These are phyloP conservation scores for Drosophila robusta DNA, from an alignment of 2,888 invertebrate species.

Conservation along the genomic window DNA sequence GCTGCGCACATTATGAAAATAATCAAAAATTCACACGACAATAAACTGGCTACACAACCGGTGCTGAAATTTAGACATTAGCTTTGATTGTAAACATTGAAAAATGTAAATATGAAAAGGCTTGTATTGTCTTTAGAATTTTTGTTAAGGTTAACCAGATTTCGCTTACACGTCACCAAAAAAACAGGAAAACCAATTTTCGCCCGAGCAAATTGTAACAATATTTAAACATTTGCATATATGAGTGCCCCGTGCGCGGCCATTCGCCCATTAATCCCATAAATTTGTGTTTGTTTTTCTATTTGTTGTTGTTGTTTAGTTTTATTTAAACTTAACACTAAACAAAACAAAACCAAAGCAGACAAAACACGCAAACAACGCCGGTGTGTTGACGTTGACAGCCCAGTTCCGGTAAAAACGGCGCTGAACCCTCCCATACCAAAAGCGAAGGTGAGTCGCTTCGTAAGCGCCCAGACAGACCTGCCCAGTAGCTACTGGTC, in stretches of 20 bases:
- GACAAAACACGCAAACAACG: constrained; percentile 56
- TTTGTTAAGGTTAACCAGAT: constrained; percentile 71
- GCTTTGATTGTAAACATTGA: constrained; percentile 47
- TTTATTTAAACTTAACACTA: constrained; percentile 37
- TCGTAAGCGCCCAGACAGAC: constrained; percentile 6
- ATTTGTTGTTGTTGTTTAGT: constrained; percentile 16
- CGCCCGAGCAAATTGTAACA: constrained; percentile 55
- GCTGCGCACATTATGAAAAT: constrained; percentile 50
- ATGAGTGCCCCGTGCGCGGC: constrained; percentile 36
- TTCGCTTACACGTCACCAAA: constrained; percentile 44
- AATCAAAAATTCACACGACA: constrained; percentile 53
- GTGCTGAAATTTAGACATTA: constrained; percentile 32
- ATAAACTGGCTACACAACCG: constrained; percentile 46
- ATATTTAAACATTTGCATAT: constrained; percentile 50
- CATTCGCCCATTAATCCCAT: constrained; percentile 63
- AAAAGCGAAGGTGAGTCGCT: constrained; percentile 59
- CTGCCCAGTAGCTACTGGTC: constrained; percentile 70
- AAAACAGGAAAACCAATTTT: constrained; percentile 56
- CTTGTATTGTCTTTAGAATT: constrained; percentile 26
- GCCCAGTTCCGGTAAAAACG: constrained; percentile 64
- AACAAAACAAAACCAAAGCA: constrained; percentile 50
- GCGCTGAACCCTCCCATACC: constrained; percentile 22
- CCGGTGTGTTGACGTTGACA: constrained; percentile 47
- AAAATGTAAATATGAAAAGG: constrained; percentile 60
- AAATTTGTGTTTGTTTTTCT: constrained; percentile 59